These are phyloP conservation scores for Dilophus febrilis DNA, from an alignment of 2,888 invertebrate genomes.

Conservation along the genomic window DNA sequence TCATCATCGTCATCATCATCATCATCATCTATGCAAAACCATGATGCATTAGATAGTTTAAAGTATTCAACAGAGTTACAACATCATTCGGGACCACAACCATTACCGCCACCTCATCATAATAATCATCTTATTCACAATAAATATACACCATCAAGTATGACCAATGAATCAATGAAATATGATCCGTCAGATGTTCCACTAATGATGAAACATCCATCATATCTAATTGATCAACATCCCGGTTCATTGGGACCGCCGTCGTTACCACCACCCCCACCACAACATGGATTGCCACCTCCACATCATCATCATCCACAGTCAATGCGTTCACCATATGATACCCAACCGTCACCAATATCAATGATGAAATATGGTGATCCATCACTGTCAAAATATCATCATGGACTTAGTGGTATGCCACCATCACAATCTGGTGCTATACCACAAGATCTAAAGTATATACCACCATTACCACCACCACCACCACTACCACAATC, in stretches of 20 bases:
- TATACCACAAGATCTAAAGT: constrained; percentile 28
- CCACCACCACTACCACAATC: not conserved
- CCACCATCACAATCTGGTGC: constrained; percentile 14
- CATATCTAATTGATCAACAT: not conserved
- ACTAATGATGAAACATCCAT: constrained; percentile 8
- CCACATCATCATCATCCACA: constrained; percentile 17
- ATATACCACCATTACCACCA: constrained; percentile 16
- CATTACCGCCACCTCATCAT: no score
- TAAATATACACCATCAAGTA: constrained; percentile 8
- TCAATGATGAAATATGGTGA: constrained; percentile 30
- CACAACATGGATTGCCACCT: no score
- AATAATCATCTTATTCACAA: constrained; percentile 12
- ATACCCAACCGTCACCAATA: constrained; percentile 22
- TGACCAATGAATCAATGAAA: constrained; percentile 10
- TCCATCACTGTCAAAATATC: constrained; percentile 25
- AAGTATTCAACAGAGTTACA: constrained; percentile 1
- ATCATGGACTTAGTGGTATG: constrained; percentile 13
- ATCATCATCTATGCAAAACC: no score
- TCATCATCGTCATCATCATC: constrained; percentile 14
- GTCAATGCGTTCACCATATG: constrained; percentile 26
- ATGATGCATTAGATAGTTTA: not conserved
- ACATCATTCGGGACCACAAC: no score
- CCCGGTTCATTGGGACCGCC: no score
- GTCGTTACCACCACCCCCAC: no score
- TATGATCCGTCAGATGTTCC: constrained; percentile 9